These are phyloP conservation scores for Ophioninae sp. DNA, from an alignment of 2,888 invertebrate genomes.

Conservation along the genomic window DNA sequence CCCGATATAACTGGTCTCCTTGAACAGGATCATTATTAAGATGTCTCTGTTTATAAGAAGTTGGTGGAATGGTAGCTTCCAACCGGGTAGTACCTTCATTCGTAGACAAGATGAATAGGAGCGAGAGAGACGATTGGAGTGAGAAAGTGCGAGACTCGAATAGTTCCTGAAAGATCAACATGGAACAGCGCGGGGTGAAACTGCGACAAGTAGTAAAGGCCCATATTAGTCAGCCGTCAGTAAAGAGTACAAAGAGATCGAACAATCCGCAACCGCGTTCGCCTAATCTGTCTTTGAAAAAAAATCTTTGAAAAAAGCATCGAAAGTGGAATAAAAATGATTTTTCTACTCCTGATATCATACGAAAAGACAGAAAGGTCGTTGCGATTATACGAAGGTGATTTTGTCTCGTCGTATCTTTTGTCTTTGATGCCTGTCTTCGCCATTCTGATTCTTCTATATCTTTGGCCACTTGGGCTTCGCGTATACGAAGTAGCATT, in stretches of 20 bases:
- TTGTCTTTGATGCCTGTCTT: background rate
- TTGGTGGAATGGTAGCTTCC: constrained; percentile 33
- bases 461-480: constrained; percentile 34
- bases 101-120: constrained; percentile 25
- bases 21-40: constrained; percentile 12
- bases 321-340: background rate
- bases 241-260: background rate
- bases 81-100: background rate
- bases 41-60: constrained; percentile 38
- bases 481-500: constrained; percentile 42
- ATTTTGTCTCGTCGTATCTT: background rate
- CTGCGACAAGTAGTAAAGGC: constrained; percentile 48
- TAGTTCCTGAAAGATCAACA: constrained; percentile 38
- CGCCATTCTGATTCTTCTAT: constrained; percentile 14
- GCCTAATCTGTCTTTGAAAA: background rate
- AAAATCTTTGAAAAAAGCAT: background rate
- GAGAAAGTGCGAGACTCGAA: constrained; percentile 19
- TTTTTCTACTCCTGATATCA: background rate
- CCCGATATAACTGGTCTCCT: constrained; percentile 8
- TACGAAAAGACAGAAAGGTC: background rate
- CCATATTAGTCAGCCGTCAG: constrained; percentile 50
- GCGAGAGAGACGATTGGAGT: constrained; percentile 9
- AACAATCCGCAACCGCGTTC: constrained; percentile 25
- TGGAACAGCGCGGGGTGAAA: constrained; percentile 11
- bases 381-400: background rate